Percentiles rank a stretch among this genome's conserved stretches.
These are phyloP conservation scores for Aquatica leii DNA, from an alignment of 2,888 invertebrate species.

Conservation along the genomic window DNA sequence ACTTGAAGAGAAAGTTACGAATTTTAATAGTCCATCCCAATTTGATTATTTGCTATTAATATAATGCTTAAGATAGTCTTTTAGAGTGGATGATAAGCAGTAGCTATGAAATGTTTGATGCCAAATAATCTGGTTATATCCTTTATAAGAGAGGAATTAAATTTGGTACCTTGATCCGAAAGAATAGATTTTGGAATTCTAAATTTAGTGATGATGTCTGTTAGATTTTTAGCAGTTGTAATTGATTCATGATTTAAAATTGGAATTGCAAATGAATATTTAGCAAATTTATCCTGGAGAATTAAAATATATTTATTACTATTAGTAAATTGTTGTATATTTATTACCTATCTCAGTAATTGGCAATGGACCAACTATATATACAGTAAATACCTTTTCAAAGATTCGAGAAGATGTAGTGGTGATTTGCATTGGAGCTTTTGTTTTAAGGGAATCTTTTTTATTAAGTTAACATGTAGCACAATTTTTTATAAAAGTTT, in stretches of 20 bases:
- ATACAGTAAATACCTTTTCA: background rate
- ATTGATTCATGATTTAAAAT: no score
- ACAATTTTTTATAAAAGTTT: no score
- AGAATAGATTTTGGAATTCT: no score
- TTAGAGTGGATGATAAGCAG: constrained; percentile 22
- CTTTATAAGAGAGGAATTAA: constrained; percentile 25
- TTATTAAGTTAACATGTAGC: no score
- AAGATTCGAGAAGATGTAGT: background rate
- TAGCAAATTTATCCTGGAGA: constrained; percentile 47
- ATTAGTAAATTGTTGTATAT: no score
- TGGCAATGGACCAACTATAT: no score
- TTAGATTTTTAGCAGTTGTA: no score
- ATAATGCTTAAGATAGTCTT: background rate
- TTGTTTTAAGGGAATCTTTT: no score
- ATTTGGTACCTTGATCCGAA: constrained; percentile 33
- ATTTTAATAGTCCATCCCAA: background rate
- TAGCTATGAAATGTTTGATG: constrained; percentile 35
- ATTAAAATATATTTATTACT: no score
- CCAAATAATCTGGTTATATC: constrained; percentile 40
- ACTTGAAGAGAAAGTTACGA: constrained; percentile 36
- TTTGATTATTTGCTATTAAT: no score
- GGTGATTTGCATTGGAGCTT: no score
- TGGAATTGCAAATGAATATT: constrained; percentile 45
- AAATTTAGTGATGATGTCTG: no score
- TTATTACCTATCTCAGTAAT: background rate